Evolutionary conservation across 2,888 invertebrate genomes (phyloP), one percentile per base, ranked within the genome.

Genomic region (Drosophila gaucha): DNA sequence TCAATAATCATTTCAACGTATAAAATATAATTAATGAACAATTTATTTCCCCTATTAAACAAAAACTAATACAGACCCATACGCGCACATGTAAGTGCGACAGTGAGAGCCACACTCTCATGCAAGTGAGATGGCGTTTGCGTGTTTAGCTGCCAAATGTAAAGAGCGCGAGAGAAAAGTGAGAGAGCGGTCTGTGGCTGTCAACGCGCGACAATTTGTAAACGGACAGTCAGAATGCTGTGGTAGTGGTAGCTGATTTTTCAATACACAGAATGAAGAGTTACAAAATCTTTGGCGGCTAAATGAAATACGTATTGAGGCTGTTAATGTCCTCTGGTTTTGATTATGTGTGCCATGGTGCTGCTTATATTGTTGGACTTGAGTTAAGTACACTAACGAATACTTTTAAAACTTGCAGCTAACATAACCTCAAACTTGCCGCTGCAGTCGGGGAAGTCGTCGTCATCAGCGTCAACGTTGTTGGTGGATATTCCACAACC

Each of bases 341-440:
- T 66, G 49, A 28, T 39, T 56, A 39, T 50, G 44, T 49, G 51
- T 39, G 49, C 41, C 20, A 47, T 64, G 62, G 36, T 59, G 60
- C 35, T 66, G 54, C 44, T 44, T 28, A 59, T 20, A 31, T 31
- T 59, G 20, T 22, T 26, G 20, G 47, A 24, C 10, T 14, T 51
- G 38, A 38, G 14, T 20, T 39, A 54, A 47, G 64, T 22, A 50
- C 62, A 73, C 55, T 88, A 66, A 75, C 41, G 28, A 57, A 36
- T 66, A 38, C 55, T 82, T 82, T 70, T 69, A 51, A 62, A 79
- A 85, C 69, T 84, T 84, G 78, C 86, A 87, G 84, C 86, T 87
- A 85, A 87, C 86, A 87, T 84, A 84, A 87, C 84, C 86, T 87
- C 86, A 87, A 87, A 83, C 57, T 78, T 86, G 77, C 76, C 93